Base-by-base conservation (phyloP, 2,797 vertebrate species). In the Myoxocephalus aenaeus region DNA sequence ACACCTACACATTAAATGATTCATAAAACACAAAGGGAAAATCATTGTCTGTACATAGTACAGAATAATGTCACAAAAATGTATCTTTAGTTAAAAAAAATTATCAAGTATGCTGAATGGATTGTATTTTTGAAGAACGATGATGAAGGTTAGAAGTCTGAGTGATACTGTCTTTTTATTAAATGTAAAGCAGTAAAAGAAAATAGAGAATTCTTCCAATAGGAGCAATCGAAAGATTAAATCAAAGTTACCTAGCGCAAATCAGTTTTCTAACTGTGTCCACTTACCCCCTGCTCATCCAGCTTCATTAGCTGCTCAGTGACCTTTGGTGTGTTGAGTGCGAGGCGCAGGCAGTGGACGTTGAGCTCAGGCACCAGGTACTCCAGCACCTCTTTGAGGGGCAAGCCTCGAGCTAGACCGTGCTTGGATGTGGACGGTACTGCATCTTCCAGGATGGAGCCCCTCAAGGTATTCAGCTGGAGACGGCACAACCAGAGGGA, bases 231-330 rank as follows among this genome's bases (percentile, higher is more conserved):
- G 70, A 51, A 65, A 22, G 3, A 59, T 9, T 42, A 4, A 48
- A 58, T 68, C 25, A 61, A 44, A 53, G 48, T 22, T 34, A 32
- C 9, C 17, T 17, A n/a, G 29, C 5, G 8, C 14, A 36, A 20
- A n/a, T n/a, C 2, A 4, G n/a, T 57, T 13, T 15, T 25, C 20
- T 42, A 1, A 29, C 7, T 29, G 14, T 3, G 15, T 63, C 14
- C 80, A 12, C 90, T 90, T 89, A 99, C 98, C 95, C 98, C 98
- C 92, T 99, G 98, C 75, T 99, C 98, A 62, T 99, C 98, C 87
- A 99, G 94, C 77, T 99, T 99, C 97, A 99, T 98, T 85, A 99
- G 96, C 77, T 99, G 98, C 69, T 99, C 98, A 0, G 98, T 99
- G 90, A 99, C 98, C 87, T 99, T 99, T 0, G 98, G 98, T 1